phyloP scores from a whole-genome alignment of 1,140 invertebrate genomes.

The Papilio dardanus region DNA sequence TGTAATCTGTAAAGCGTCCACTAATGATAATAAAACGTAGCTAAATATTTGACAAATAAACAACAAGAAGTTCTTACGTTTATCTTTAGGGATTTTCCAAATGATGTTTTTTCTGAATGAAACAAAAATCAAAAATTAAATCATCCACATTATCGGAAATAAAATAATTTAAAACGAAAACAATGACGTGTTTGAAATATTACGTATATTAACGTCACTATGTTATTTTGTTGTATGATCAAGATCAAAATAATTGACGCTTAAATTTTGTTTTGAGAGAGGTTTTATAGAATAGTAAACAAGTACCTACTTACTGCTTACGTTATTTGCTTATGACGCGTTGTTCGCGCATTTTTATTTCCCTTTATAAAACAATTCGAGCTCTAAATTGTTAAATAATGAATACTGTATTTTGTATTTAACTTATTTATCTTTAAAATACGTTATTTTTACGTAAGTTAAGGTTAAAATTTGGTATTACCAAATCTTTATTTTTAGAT shows the following conservation, averaged over 20 bases:
- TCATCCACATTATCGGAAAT: neutral
- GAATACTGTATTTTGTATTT: no score
- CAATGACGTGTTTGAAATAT: slow-evolving; percentile 15
- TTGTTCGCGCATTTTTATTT: neutral
- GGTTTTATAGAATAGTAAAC: neutral
- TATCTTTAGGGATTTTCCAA: neutral
- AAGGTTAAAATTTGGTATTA: neutral
- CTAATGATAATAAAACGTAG: neutral
- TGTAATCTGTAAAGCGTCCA: no score
- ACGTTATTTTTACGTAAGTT: neutral
- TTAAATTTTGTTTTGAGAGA: neutral
- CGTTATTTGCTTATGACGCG: neutral
- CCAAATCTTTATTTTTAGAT: neutral
- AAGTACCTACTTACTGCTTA: neutral
- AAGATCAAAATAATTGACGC: neutral
- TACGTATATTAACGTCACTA: slow-evolving; percentile 3
- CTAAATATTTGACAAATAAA: neutral
- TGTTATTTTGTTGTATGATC: slow-evolving; percentile 1
- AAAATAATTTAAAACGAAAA: neutral
- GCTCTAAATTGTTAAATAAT: neutral
- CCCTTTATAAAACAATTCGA: neutral
- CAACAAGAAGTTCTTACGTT: no score
- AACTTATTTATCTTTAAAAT: neutral
- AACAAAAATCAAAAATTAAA: neutral
- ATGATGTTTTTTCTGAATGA: neutral